Conservation (phyloP, 2,113 vertebrate genomes). For the Anoplopoma fimbria region DNA sequence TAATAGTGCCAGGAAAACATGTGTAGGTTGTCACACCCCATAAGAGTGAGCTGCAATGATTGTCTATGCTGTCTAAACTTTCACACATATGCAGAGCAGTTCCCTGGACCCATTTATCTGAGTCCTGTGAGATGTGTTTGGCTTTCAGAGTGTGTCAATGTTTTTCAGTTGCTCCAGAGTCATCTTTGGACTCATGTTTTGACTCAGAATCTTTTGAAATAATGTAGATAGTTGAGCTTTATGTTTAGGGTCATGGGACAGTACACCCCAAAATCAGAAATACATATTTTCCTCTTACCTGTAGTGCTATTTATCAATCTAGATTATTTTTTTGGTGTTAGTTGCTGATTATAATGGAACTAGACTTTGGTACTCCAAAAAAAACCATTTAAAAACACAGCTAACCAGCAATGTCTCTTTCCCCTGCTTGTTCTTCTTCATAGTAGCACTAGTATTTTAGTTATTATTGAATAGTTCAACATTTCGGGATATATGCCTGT, state of each 20-base stretch:
- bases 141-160: constrained; percentile 26
- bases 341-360: too few species aligned
- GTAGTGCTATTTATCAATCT: too few species aligned
- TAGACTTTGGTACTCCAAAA: neutral
- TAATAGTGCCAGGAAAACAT: constrained; percentile 31
- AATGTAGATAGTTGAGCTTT: neutral
- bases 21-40: constrained; percentile 42
- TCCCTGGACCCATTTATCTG: constrained; percentile 48
- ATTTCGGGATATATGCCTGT: neutral
- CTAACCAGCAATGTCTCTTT: neutral
- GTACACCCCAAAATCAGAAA: neutral
- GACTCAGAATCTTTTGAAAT: constrained; percentile 18
- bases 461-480: neutral
- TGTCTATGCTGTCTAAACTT: constrained; percentile 45
- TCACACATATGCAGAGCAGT: constrained; percentile 38
- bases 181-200: constrained; percentile 28
- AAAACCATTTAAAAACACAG: neutral
- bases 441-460: neutral
- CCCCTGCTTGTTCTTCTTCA: neutral
- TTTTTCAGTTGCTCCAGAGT: constrained; percentile 15
- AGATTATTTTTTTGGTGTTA: neutral
- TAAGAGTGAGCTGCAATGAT: constrained; percentile 24
- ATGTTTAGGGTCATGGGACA: neutral
- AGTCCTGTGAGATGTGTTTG: constrained; percentile 54
- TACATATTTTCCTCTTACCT: too few species aligned